phyloP scores from a whole-genome alignment of 2,113 vertebrate genomes.

The Poicephalus meyeri region DNA sequence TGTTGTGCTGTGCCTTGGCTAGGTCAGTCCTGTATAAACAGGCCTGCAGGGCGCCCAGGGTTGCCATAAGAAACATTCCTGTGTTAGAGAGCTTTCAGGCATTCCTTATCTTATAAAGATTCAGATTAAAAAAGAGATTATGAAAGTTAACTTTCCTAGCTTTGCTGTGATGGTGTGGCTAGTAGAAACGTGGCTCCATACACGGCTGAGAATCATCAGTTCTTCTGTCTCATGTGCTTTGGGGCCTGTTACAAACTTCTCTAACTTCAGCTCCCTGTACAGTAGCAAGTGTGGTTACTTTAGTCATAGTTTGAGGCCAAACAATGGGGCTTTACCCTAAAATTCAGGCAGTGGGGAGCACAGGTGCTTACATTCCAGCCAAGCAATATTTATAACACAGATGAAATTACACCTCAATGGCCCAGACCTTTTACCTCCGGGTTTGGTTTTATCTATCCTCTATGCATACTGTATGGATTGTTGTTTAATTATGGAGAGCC shows the following conservation, averaged over 20 bases:
- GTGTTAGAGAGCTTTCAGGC: not conserved
- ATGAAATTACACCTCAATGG: not conserved
- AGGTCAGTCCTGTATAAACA: not conserved
- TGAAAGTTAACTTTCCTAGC: not conserved
- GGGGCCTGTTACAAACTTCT: not conserved
- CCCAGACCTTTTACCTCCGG: not conserved
- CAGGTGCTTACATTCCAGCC: not conserved
- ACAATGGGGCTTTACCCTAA: not conserved
- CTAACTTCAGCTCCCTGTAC: fast-evolving
- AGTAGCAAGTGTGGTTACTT: not conserved
- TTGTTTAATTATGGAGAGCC: not conserved
- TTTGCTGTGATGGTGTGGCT: not conserved
- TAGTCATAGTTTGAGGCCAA: no score
- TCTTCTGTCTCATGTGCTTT: fast-evolving
- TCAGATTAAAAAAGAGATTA: fast-evolving
- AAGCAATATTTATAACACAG: not conserved
- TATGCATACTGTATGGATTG: not conserved
- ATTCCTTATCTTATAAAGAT: not conserved
- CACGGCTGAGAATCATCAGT: not conserved
- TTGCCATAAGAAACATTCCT: not conserved
- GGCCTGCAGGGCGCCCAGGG: not conserved
- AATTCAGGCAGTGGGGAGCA: not conserved
- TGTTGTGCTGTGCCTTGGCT: not conserved
- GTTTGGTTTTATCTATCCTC: not conserved
- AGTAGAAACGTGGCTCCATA: not conserved